phyloP scores from a whole-genome alignment of 2,113 vertebrate species.

The Pimephales promelas region DNA sequence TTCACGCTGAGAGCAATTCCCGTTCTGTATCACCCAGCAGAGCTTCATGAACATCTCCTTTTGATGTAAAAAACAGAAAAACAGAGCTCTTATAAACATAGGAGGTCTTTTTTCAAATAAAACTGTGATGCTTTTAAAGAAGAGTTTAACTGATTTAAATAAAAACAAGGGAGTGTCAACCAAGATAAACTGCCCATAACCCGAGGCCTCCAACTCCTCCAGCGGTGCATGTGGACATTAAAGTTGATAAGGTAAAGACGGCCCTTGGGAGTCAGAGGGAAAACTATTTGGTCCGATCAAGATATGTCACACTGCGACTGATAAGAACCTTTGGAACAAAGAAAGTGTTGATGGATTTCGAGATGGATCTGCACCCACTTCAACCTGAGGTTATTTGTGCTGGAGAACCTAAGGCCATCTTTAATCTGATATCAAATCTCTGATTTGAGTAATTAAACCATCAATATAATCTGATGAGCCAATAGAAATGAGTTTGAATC shows the following conservation, averaged over 20 bases:
- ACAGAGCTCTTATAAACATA: not conserved
- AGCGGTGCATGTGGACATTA: conserved; percentile 26
- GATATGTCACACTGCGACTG: conserved; percentile 39
- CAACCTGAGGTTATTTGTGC: conserved; percentile 21
- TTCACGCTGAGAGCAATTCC: not conserved
- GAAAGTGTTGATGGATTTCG: conserved; percentile 17
- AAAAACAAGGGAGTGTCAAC: conserved; percentile 22
- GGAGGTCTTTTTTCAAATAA: not conserved
- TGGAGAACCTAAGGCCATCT: not conserved
- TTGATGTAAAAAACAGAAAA: conserved; percentile 10
- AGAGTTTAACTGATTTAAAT: conserved; percentile 31
- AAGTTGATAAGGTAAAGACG: conserved; percentile 33
- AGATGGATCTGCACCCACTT: conserved; percentile 21
- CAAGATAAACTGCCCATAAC: conserved; percentile 37
- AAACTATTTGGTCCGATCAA: conserved; percentile 42
- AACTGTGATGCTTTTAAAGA: not conserved
- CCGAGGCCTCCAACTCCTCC: conserved; percentile 5
- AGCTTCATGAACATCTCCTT: conserved; percentile 3
- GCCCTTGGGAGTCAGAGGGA: conserved; percentile 33
- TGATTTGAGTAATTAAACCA: conserved; percentile 16
- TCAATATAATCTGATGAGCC: conserved; percentile 14
- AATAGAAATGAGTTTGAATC: conserved; percentile 34
- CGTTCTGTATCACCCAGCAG: not conserved
- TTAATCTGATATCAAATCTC: conserved; percentile 37
- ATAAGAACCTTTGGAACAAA: conserved; percentile 42